Evolutionary conservation across 2,113 vertebrate species (phyloP).

Genomic region (Festucalex cinctus): DNA sequence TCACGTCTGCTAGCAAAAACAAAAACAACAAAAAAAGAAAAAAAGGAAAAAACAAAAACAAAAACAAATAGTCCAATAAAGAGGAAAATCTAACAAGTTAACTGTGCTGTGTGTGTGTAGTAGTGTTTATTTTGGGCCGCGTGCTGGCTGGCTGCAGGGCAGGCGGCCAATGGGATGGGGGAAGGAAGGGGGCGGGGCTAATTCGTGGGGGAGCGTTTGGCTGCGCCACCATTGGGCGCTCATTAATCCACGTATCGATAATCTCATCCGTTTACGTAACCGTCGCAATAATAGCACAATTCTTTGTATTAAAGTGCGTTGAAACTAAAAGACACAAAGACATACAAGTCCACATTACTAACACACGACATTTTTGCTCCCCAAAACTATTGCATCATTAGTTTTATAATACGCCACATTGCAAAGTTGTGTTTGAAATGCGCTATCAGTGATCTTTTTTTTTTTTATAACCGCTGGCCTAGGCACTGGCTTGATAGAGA

Average conservation of each 20-base stretch:
- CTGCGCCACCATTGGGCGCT: constrained; percentile 35
- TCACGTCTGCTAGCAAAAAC: constrained; percentile 69
- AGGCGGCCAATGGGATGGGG: neutral
- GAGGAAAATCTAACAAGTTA: constrained; percentile 70
- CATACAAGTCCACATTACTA: too few species aligned
- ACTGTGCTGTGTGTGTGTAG: constrained; percentile 29
- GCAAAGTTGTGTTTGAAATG: too few species aligned
- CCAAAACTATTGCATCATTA: too few species aligned
- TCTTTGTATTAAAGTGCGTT: too few species aligned
- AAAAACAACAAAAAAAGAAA: constrained; percentile 54
- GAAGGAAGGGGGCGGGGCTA: neutral
- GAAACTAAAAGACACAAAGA: too few species aligned
- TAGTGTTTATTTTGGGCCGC: constrained; percentile 34
- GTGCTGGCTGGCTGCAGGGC: neutral
- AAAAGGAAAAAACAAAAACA: constrained; percentile 41
- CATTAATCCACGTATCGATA: constrained; percentile 63
- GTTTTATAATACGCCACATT: too few species aligned
- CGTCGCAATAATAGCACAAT: constrained; percentile 39
- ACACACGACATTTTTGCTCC: too few species aligned
- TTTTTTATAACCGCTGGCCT: too few species aligned
- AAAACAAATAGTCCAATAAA: constrained; percentile 65
- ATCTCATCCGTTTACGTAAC: constrained; percentile 65
- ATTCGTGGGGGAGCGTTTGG: neutral
- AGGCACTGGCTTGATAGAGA: too few species aligned
- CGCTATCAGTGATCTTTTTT: too few species aligned